A percentile compares a stretch with the other conserved stretches of the same genome.
Conservation (phyloP, 2,888 invertebrate genomes). For the Euzetes globulus region DNA sequence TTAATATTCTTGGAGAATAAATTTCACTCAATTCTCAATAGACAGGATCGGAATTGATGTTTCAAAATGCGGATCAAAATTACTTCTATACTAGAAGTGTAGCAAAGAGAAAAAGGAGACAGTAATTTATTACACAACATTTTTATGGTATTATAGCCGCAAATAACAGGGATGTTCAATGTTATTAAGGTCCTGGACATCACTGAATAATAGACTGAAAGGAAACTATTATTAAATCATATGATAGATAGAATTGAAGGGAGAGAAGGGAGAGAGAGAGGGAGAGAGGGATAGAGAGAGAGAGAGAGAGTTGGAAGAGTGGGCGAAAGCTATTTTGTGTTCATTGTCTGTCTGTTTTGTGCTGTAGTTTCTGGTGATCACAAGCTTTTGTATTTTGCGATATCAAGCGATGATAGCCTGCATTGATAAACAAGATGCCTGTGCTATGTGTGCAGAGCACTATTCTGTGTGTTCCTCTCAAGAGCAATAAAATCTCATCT, state of each 20-base stretch:
- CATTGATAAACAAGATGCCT: conserved; percentile 25
- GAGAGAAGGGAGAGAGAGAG: background rate
- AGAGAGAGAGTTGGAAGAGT: background rate
- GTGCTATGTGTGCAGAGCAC: background rate
- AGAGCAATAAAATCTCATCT: conserved; percentile 30
- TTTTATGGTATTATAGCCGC: too few relatives aligned
- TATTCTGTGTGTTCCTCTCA: background rate
- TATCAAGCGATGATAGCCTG: conserved; percentile 19
- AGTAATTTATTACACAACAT: too few relatives aligned
- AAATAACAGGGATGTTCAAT: too few relatives aligned
- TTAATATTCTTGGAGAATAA: too few relatives aligned
- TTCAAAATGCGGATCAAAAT: too few relatives aligned
- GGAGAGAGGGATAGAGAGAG: background rate
- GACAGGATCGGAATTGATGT: too few relatives aligned
- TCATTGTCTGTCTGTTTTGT: background rate
- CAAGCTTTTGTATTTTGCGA: conserved; percentile 18
- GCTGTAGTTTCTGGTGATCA: background rate
- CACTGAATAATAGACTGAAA: too few relatives aligned
- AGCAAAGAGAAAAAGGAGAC: too few relatives aligned
- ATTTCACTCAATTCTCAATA: too few relatives aligned
- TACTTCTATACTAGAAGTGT: too few relatives aligned
- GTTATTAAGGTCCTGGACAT: too few relatives aligned
- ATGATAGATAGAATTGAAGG: background rate
- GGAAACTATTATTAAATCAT: too few relatives aligned
- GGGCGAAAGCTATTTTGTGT: background rate